Conservation (phyloP, 2,113 vertebrate genomes). For the Hippocampus comes region DNA sequence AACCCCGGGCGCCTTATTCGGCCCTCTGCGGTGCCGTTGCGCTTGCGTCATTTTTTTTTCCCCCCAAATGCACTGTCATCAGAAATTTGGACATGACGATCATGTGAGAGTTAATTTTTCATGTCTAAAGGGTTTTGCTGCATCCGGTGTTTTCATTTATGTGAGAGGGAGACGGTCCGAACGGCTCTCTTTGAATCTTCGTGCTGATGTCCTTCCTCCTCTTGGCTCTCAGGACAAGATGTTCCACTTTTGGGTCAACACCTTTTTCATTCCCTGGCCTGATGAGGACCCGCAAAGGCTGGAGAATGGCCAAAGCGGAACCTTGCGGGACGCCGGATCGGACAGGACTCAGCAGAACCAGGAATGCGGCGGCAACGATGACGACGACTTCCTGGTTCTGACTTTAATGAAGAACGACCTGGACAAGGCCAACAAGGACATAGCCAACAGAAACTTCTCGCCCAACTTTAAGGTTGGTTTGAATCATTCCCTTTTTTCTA, state of each 20-base stretch:
- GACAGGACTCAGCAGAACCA: constrained; percentile 18
- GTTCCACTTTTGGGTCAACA: constrained; percentile 99
- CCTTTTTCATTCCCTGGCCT: constrained; percentile 96
- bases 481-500: too few species aligned
- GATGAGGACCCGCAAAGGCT: constrained; percentile 91
- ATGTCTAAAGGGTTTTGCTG: too few species aligned
- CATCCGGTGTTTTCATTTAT: too few species aligned
- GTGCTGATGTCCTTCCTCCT: not conserved
- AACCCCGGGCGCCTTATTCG: too few species aligned
- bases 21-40: too few species aligned
- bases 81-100: too few species aligned
- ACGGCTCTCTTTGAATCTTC: too few species aligned
- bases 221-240: constrained; percentile 85
- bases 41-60: too few species aligned
- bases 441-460: constrained; percentile 99
- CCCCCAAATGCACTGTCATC: too few species aligned
- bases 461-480: constrained; percentile 97
- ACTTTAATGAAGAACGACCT: constrained; percentile 97
- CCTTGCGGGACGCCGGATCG: constrained; percentile 72
- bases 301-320: constrained; percentile 81
- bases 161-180: too few species aligned
- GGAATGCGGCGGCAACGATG: constrained; percentile 61
- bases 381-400: constrained; percentile 90
- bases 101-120: too few species aligned
- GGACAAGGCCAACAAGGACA: constrained; percentile 99